Evolutionary conservation across 2,113 vertebrate genomes (phyloP).

Genomic region (Psilopogon haemacephalus): DNA sequence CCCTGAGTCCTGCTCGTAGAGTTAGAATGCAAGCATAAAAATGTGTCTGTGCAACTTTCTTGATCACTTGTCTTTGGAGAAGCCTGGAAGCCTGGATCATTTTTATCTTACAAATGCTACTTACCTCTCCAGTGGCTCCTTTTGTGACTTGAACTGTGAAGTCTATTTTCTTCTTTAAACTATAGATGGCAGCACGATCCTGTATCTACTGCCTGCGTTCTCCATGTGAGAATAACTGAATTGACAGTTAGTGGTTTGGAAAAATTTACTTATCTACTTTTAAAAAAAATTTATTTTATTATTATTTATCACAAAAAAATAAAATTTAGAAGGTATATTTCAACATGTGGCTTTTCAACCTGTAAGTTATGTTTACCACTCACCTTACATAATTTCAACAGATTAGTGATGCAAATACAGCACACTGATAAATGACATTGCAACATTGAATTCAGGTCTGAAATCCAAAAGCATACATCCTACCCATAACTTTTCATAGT

Average conservation of each 20-base stretch:
- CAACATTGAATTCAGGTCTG: background rate
- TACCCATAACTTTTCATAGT: background rate
- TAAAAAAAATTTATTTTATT: background rate
- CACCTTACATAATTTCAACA: background rate
- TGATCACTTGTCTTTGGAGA: rapidly evolving
- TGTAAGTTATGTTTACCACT: background rate
- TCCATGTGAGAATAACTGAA: background rate
- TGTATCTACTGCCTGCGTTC: background rate
- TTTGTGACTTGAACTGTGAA: background rate
- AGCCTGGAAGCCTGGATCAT: rapidly evolving
- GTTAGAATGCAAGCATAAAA: rapidly evolving
- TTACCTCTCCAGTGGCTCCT: background rate
- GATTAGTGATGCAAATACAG: background rate
- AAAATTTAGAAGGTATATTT: background rate
- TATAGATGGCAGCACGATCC: constrained; percentile 57
- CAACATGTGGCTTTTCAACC: background rate
- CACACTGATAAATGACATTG: background rate
- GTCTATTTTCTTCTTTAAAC: background rate
- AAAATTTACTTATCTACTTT: background rate
- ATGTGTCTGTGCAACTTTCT: background rate
- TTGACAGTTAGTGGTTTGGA: background rate
- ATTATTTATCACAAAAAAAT: too few relatives aligned
- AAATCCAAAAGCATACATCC: background rate
- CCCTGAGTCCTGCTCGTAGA: rapidly evolving
- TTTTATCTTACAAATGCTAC: background rate